These are phyloP conservation scores for Peromyscus melanophrys DNA, from an alignment of 2,797 vertebrate species.

Conservation along the genomic window DNA sequence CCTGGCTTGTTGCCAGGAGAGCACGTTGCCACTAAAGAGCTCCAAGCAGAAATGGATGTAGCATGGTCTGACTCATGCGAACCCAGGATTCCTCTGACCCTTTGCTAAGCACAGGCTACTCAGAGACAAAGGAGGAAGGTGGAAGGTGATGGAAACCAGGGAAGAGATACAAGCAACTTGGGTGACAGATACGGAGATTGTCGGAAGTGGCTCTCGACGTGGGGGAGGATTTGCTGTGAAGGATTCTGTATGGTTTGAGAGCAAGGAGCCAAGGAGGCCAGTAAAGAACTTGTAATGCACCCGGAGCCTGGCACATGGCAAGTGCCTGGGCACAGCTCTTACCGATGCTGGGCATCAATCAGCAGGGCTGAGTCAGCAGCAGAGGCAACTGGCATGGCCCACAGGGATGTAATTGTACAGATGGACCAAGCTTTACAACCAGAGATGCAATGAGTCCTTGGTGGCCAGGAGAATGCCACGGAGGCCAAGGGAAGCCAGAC, in stretches of 20 bases:
- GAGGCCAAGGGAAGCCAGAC: not conserved
- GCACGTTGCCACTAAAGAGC: not conserved
- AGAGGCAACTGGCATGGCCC: not conserved
- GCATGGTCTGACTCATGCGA: not conserved
- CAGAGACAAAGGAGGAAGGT: not conserved
- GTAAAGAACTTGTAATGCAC: not conserved
- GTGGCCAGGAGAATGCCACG: not conserved
- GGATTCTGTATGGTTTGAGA: not conserved
- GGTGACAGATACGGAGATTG: not conserved
- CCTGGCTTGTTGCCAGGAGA: slow-evolving; percentile 23
- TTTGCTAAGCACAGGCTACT: not conserved
- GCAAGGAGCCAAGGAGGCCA: not conserved
- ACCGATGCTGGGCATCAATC: not conserved
- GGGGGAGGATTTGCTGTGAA: not conserved
- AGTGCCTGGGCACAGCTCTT: not conserved
- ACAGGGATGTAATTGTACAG: not conserved
- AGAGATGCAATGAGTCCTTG: not conserved
- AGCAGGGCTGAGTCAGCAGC: not conserved
- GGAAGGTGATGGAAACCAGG: not conserved
- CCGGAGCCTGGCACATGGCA: not conserved
- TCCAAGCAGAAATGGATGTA: not conserved
- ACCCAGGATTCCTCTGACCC: not conserved
- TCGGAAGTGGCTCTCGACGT: not conserved
- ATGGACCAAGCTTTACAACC: not conserved
- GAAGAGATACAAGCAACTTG: not conserved